Percentiles rank a stretch among this genome's conserved stretches.
These are phyloP conservation scores for Selene dorsalis DNA, from an alignment of 2,797 vertebrate species.

Conservation along the genomic window DNA sequence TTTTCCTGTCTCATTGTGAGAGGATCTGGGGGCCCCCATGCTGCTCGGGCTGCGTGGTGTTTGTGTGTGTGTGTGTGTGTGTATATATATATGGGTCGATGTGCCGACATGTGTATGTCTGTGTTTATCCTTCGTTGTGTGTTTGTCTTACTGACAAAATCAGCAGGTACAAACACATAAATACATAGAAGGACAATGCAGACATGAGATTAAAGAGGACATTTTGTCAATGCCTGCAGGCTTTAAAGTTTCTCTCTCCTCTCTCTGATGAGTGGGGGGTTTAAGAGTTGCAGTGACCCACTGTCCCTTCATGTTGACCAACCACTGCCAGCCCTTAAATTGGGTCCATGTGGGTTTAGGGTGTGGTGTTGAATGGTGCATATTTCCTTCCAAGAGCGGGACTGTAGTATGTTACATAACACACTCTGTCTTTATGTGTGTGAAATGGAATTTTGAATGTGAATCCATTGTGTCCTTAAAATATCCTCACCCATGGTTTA, in stretches of 20 bases:
- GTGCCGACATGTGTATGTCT: conserved; percentile 23
- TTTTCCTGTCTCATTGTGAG: conserved; percentile 70
- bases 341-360: conserved; percentile 59
- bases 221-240: neutral
- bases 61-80: conserved; percentile 43
- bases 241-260: conserved; percentile 13
- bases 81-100: conserved; percentile 36
- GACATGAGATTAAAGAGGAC: neutral
- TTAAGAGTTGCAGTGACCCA: conserved; percentile 18
- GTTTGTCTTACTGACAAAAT: conserved; percentile 11
- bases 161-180: neutral
- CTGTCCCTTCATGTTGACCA: conserved; percentile 39
- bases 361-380: conserved; percentile 57
- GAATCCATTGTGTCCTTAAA: conserved; percentile 60
- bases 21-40: conserved; percentile 58
- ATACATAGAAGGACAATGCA: conserved; percentile 3
- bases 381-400: conserved; percentile 45
- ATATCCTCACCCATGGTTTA: conserved; percentile 43
- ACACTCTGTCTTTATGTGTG: conserved; percentile 34
- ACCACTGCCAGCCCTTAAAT: conserved; percentile 40
- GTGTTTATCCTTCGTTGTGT: conserved; percentile 31
- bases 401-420: conserved; percentile 63
- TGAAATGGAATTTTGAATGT: conserved; percentile 48
- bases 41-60: conserved; percentile 52
- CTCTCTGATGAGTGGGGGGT: neutral